Conservation (phyloP, 1,140 invertebrate species). For the Panagrolaimus sp. region DNA sequence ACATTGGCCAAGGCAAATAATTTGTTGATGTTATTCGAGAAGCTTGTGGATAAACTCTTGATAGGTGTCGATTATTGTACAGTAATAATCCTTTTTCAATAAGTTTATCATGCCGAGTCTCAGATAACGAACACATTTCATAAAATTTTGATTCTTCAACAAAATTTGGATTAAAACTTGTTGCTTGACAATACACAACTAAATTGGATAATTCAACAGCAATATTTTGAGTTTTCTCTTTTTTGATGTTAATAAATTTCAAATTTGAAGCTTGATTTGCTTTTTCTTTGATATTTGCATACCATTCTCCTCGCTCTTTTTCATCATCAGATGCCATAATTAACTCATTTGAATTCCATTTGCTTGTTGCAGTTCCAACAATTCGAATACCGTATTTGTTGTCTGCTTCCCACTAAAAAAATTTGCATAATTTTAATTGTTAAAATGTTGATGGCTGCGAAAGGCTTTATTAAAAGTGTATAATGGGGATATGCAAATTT, state of each 20-base stretch:
- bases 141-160: slow-evolving; percentile 47
- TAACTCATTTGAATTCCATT: slow-evolving; percentile 49
- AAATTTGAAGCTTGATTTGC: slow-evolving; percentile 37
- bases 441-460: background rate
- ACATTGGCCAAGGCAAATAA: slow-evolving; percentile 87
- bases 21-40: slow-evolving; percentile 92
- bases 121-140: slow-evolving; percentile 59
- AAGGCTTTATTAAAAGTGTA: too few relatives aligned
- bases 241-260: slow-evolving; percentile 50
- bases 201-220: slow-evolving; percentile 56
- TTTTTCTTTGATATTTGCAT: slow-evolving; percentile 40
- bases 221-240: slow-evolving; percentile 53
- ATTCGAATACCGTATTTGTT: slow-evolving; percentile 38
- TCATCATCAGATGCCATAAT: slow-evolving; percentile 43
- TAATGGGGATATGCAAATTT: too few relatives aligned
- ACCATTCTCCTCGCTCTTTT: slow-evolving; percentile 54
- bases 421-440: background rate
- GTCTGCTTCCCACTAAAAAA: slow-evolving; percentile 12
- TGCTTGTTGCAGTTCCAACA: slow-evolving; percentile 35
- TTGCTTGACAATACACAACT: slow-evolving; percentile 55
- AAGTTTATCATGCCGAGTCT: slow-evolving; percentile 56
- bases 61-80: slow-evolving; percentile 65
- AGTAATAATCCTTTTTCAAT: slow-evolving; percentile 46
- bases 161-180: slow-evolving; percentile 56
- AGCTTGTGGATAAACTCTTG: slow-evolving; percentile 82